Evolutionary conservation across 2,888 invertebrate genomes (phyloP), one percentile per base, ranked within the genome.

Genomic region (Thelaira solivaga): DNA sequence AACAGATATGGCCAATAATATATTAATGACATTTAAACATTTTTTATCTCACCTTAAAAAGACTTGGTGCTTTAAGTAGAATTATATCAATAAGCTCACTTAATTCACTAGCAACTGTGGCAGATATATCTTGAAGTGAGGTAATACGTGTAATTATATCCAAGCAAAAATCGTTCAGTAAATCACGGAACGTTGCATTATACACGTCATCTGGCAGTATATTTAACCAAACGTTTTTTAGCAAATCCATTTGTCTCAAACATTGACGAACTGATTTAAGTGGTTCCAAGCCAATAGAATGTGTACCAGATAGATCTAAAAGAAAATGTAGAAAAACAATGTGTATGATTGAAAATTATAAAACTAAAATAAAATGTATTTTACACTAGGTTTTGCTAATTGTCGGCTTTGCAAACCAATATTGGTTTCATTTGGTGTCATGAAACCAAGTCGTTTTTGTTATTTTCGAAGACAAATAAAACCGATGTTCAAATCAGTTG

Each of bases 201-300:
- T 96, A 97, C 10, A 95, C 92, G 80, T 92, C 92, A 62, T 90
- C 88, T 0, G 97, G 95, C 67, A 98, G 91, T 6, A 97, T 94
- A 82, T 94, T 94, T 75, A 93, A 91, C 97, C 97, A 98, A 7
- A 97, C 95, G 76, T 94, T 95, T 89, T 94, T 94, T 11, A 98
- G 89, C 65, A 96, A 90, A 83, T 95, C 94, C 82, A 97, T 90
- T 86, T 97, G 97, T 49, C 96, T 91, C 57, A 97, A 89, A 84
- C 96, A 95, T 88, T 97, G 96, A 6, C 95, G 91, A 31, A 97
- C 88, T n/a, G 93, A 91, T 82, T 93, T 92, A 85, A 95, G 93
- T 1, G 87, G 86, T 1, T 76, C 81, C 2, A 84, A 81, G n/a
- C 86, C 86, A 61, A 89, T 88, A 4, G 86, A 84, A 34, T 88